These are phyloP conservation scores for Homarus gammarus DNA, from an alignment of 2,888 invertebrate species.

Conservation along the genomic window DNA sequence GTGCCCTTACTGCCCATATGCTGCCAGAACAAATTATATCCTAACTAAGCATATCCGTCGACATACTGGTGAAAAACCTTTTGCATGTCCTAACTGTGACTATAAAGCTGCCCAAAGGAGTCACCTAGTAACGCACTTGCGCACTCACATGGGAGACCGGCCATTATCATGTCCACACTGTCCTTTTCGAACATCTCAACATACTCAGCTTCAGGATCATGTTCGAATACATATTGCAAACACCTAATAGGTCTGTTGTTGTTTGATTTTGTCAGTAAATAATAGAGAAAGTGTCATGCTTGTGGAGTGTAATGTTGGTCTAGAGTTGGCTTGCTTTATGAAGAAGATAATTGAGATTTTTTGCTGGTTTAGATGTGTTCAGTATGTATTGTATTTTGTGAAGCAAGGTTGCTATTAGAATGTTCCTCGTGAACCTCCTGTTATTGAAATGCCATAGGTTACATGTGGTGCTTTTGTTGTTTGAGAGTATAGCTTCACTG, in stretches of 20 bases:
- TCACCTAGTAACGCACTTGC: slow-evolving; percentile 53
- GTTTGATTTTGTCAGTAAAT: not conserved
- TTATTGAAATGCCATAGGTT: not conserved
- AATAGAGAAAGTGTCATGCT: not conserved
- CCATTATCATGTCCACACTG: slow-evolving; percentile 55
- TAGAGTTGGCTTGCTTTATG: not conserved
- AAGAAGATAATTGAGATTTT: not conserved
- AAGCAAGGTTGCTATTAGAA: not conserved
- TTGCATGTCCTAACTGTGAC: slow-evolving; percentile 56
- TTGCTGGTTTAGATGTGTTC: not conserved
- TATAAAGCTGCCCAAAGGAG: slow-evolving; percentile 57
- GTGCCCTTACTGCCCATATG: slow-evolving; percentile 64
- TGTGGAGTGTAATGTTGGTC: not conserved
- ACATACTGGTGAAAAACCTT: slow-evolving; percentile 65
- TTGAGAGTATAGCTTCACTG: not conserved
- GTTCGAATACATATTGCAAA: slow-evolving; percentile 48
- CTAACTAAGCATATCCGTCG: slow-evolving; percentile 48
- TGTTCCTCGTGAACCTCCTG: not conserved
- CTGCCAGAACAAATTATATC: slow-evolving; percentile 57
- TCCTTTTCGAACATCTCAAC: slow-evolving; percentile 57
- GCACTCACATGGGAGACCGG: slow-evolving; percentile 48
- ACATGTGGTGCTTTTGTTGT: not conserved
- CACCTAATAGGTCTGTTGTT: not conserved
- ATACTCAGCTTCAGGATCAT: slow-evolving; percentile 50
- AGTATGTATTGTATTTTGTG: not conserved